phyloP scores from a whole-genome alignment of 2,113 vertebrate genomes.

The Isurus oxyrinchus region DNA sequence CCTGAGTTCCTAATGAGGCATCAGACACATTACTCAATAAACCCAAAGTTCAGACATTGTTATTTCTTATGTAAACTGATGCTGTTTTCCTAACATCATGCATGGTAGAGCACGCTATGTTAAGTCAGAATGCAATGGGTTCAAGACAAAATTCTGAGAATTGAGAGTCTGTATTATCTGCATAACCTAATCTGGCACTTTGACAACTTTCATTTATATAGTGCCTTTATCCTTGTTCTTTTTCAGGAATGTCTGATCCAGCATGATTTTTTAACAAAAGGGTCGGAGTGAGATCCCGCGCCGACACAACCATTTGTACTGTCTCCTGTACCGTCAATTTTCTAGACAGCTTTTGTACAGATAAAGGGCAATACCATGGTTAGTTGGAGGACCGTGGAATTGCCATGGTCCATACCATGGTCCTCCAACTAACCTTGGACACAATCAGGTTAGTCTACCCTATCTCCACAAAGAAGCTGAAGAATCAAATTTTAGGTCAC shows the following conservation, averaged over 20 bases:
- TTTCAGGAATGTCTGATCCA: not conserved
- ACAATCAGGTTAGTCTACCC: not conserved
- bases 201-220: not conserved
- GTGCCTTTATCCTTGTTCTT: not conserved
- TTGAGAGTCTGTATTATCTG: no score
- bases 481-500: not conserved
- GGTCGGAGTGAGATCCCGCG: not conserved
- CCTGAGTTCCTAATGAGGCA: not conserved
- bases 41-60: not conserved
- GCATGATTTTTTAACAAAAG: not conserved
- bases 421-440: not conserved
- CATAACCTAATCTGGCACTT: not conserved
- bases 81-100: not conserved
- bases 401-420: not conserved
- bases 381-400: no score
- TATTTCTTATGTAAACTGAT: not conserved
- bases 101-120: not conserved
- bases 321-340: not conserved
- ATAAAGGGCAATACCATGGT: no score
- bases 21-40: not conserved
- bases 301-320: not conserved
- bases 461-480: not conserved
- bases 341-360: no score
- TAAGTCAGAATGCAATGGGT: not conserved
- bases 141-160: not conserved